Conservation (phyloP, 2,888 invertebrate genomes). For the Ceriagrion tenellum region DNA sequence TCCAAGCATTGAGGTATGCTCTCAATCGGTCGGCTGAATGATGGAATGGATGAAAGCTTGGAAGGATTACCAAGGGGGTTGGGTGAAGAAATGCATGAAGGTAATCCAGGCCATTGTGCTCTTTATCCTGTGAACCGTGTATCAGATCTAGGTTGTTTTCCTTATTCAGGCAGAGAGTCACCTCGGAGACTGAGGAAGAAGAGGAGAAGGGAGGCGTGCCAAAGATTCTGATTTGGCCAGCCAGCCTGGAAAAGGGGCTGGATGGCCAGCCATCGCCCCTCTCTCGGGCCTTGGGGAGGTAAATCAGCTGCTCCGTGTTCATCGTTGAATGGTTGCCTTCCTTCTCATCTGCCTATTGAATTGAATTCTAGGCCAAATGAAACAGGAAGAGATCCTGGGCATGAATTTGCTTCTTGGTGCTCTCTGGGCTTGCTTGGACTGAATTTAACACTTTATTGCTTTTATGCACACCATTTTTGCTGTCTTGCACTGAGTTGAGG, state of each 20-base stretch:
- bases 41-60: no score
- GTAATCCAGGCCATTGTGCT: background rate
- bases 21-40: no score
- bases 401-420: background rate
- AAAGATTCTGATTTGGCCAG: conserved; percentile 90
- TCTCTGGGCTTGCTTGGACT: background rate
- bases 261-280: conserved; percentile 78
- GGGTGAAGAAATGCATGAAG: background rate
- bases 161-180: conserved; percentile 62
- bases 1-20: background rate
- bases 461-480: background rate
- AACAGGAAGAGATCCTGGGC: background rate
- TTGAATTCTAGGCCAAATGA: background rate
- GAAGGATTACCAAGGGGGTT: background rate
- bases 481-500: background rate
- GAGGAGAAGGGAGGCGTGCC: conserved; percentile 78
- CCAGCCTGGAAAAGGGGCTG: conserved; percentile 89
- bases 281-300: conserved; percentile 73
- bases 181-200: conserved; percentile 44
- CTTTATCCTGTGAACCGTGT: background rate
- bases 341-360: background rate
- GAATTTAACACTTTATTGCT: background rate
- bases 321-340: background rate
- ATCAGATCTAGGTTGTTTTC: conserved; percentile 56
- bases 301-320: background rate